A percentile compares a stretch with the other conserved stretches of the same genome.
Conservation (phyloP, 2,888 invertebrate species). For the Ramazzottius varieornatus region DNA sequence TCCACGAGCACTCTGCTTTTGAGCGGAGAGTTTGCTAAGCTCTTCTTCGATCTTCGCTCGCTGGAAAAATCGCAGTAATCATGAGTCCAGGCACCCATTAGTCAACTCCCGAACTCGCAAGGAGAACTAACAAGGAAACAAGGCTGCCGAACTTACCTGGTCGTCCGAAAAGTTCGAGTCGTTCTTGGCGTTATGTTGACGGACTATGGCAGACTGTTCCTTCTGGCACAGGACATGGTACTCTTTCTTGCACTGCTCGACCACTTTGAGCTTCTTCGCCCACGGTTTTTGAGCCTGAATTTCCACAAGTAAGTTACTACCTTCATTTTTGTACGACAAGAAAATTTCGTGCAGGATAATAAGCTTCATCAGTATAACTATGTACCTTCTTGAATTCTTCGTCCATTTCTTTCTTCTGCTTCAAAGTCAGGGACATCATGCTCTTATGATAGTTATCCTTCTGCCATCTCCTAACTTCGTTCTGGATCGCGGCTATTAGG, state of each 20-base stretch:
- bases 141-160: background rate
- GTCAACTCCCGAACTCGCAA: background rate
- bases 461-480: background rate
- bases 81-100: background rate
- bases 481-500: background rate
- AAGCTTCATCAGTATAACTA: background rate
- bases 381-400: conserved; percentile 1
- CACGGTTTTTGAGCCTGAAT: conserved; percentile 2
- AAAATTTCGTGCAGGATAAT: too few species aligned
- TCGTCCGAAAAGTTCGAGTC: background rate
- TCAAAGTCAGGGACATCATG: background rate
- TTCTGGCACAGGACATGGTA: background rate
- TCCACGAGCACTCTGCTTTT: background rate
- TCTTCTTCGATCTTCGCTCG: background rate
- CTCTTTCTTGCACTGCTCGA: background rate
- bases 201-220: background rate
- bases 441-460: conserved; percentile 1
- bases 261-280: background rate
- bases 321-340: too few species aligned
- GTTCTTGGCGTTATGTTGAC: background rate
- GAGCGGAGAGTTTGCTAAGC: background rate
- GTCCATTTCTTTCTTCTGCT: background rate
- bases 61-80: background rate
- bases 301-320: background rate
- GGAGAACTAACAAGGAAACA: too few species aligned